Percentiles rank a stretch among this genome's conserved stretches.
Evolutionary conservation across 1,140 invertebrate genomes (phyloP).

Genomic region (Chironomus striatipennis): DNA sequence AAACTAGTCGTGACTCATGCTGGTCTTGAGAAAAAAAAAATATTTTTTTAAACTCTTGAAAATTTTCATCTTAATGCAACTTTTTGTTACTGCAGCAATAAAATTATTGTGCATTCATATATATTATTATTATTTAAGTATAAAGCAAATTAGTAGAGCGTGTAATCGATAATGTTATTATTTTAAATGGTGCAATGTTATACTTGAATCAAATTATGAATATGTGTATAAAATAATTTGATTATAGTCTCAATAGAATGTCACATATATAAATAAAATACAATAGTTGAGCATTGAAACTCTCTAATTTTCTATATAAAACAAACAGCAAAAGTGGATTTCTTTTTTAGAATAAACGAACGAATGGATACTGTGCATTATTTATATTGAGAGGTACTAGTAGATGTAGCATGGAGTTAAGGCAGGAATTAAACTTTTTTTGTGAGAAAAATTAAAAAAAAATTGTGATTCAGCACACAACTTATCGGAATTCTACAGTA

Average conservation of each 20-base stretch:
- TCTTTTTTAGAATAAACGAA: background rate
- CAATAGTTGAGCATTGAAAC: too few relatives aligned
- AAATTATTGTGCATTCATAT: background rate
- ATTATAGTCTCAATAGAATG: constrained; percentile 20
- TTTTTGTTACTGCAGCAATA: background rate
- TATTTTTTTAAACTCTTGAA: background rate
- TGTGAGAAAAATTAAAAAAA: too few relatives aligned
- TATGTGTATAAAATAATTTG: constrained; percentile 21
- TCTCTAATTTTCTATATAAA: too few relatives aligned
- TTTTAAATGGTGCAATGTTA: constrained; percentile 19
- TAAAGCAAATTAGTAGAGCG: constrained; percentile 13
- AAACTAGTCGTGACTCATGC: too few relatives aligned
- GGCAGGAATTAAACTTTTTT: too few relatives aligned
- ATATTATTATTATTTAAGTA: background rate
- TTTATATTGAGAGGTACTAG: too few relatives aligned
- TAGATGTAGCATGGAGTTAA: too few relatives aligned
- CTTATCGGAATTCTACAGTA: too few relatives aligned
- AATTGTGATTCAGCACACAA: too few relatives aligned
- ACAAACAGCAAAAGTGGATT: background rate
- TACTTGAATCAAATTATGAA: constrained; percentile 8
- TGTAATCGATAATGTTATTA: constrained; percentile 21
- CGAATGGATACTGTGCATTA: too few relatives aligned
- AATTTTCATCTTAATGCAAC: background rate
- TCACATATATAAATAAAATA: background rate
- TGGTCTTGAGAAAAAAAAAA: too few relatives aligned